phyloP scores from a whole-genome alignment of 2,797 vertebrate genomes.

The Phataginus tetradactyla region DNA sequence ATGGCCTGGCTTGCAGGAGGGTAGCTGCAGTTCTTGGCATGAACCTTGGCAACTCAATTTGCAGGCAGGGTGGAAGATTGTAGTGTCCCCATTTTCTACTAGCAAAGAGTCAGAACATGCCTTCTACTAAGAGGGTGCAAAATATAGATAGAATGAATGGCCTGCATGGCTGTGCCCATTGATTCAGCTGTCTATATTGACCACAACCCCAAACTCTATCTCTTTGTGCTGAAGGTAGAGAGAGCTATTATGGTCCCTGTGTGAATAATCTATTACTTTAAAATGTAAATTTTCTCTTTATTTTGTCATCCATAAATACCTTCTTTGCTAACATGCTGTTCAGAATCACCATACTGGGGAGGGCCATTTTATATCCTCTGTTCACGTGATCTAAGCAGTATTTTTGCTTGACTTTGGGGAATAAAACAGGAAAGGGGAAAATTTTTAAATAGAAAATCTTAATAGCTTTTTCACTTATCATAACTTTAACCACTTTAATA shows the following conservation, averaged over 20 bases:
- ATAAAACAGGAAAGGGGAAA: slow-evolving; percentile 66
- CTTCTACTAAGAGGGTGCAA: background rate
- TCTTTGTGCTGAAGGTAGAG: slow-evolving; percentile 1
- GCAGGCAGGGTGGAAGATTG: background rate
- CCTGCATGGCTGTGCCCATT: background rate
- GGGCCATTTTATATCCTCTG: slow-evolving; percentile 66
- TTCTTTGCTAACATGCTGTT: slow-evolving; percentile 66
- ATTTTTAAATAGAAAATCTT: slow-evolving; percentile 76
- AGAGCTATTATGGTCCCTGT: slow-evolving; percentile 14
- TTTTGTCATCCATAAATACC: slow-evolving; percentile 67
- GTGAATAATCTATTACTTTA: slow-evolving; percentile 59
- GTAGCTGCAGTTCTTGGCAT: background rate
- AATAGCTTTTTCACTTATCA: slow-evolving; percentile 70
- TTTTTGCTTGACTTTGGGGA: slow-evolving; percentile 73
- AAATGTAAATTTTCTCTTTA: slow-evolving; percentile 61
- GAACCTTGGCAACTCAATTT: background rate
- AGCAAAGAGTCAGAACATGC: background rate
- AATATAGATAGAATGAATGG: background rate
- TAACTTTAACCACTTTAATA: slow-evolving; percentile 72
- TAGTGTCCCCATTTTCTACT: background rate
- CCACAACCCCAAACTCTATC: background rate
- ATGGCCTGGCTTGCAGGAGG: background rate
- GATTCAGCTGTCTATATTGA: background rate
- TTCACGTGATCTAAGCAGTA: slow-evolving; percentile 69
- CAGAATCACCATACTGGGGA: slow-evolving; percentile 55